A percentile compares a stretch with the other conserved stretches of the same genome.
Conservation (phyloP, 2,888 invertebrate genomes). For the Lampropteryx suffumata region DNA sequence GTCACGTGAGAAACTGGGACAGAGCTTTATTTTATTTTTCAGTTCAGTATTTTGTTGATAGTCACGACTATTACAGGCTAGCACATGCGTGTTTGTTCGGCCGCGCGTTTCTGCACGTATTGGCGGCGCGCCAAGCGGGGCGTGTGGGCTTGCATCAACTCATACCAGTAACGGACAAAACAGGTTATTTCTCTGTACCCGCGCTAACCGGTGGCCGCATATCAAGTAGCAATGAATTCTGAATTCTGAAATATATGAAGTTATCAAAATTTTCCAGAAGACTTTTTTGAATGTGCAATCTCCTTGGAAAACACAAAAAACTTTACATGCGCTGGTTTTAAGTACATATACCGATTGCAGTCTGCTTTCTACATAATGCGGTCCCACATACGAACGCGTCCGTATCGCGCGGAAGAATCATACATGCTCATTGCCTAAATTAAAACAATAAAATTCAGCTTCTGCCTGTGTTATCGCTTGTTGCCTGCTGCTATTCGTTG, state of each 20-base stretch:
- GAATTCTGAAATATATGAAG: no score
- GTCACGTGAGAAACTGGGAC: constrained; percentile 15
- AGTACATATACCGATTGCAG: no score
- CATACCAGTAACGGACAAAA: constrained; percentile 1
- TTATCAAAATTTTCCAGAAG: no score
- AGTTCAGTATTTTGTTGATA: constrained; percentile 20
- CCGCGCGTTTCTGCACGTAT: constrained; percentile 16
- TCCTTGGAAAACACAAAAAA: no score
- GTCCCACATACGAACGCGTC: neutral
- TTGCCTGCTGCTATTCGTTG: neutral
- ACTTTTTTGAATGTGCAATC: no score
- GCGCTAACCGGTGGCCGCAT: no score
- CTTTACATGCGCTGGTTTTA: neutral
- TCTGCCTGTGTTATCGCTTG: constrained; percentile 4
- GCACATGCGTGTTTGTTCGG: constrained; percentile 19
- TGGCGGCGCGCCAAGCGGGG: constrained; percentile 28
- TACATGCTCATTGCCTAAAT: constrained; percentile 27
- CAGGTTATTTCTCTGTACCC: no score
- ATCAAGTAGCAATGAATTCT: no score
- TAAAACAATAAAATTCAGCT: constrained; percentile 11
- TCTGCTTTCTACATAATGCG: neutral
- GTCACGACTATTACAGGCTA: constrained; percentile 15
- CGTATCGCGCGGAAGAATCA: constrained; percentile 22
- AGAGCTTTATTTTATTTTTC: constrained; percentile 6
- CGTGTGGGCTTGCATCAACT: constrained; percentile 26